Evolutionary conservation across 2,797 vertebrate species (phyloP).

Genomic region (Chrysocyon brachyurus): DNA sequence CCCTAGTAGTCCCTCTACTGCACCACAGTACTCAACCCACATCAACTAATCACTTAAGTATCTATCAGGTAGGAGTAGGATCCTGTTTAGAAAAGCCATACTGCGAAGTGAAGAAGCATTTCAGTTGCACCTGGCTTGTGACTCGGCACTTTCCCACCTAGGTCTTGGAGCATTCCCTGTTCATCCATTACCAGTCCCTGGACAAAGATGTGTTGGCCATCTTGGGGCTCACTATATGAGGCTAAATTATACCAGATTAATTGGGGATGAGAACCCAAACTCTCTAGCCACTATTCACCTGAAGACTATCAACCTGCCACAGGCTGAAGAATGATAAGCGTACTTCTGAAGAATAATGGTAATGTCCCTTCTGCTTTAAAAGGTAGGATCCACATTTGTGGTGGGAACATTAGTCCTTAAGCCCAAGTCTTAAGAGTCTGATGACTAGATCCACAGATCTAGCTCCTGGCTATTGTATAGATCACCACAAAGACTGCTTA

Average conservation of each 20-base stretch:
- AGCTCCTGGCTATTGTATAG: background rate
- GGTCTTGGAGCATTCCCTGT: background rate
- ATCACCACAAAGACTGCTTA: background rate
- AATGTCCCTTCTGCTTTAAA: background rate
- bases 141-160: background rate
- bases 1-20: background rate
- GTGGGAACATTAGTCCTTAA: background rate
- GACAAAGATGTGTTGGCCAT: background rate
- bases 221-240: background rate
- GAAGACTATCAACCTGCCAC: background rate
- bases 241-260: background rate
- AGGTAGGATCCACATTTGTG: background rate
- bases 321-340: background rate
- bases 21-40: background rate
- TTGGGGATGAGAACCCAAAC: rapidly evolving
- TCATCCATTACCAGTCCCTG: background rate
- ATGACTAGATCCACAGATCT: background rate
- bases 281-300: background rate
- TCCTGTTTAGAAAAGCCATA: background rate
- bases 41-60: background rate
- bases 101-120: background rate
- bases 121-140: background rate
- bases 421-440: background rate
- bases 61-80: background rate
- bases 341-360: background rate